Base-by-base conservation (phyloP, 2,113 vertebrate species). In the Sinocyclocheilus anophthalmus region DNA sequence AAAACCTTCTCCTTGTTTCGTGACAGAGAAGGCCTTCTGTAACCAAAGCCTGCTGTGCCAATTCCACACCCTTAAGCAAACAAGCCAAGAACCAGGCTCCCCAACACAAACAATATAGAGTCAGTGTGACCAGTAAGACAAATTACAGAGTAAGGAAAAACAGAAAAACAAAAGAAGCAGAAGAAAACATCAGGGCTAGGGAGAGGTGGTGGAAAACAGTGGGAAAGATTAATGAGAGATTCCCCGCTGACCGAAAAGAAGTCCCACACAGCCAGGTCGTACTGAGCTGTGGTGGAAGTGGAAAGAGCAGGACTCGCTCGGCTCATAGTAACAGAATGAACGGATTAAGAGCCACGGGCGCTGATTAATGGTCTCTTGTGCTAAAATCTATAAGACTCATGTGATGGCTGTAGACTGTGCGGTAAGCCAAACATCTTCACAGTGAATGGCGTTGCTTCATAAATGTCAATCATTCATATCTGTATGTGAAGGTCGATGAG, bases 91-190 rank as follows among this genome's bases (percentile, higher is more conserved):
- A 90, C 90, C 86, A 92, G 86, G 83, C 91, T 92, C 91, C 88
- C 88, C 92, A 93, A 92, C 91, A 90, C 91, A 93, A 93, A 94
- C 93, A 94, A 91, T 92, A 92, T 90, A 93, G 92, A 94, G 92
- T 92, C 93, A 92, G 89, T 90, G 93, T 94, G 93, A 94, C 92
- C 90, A 90, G 93, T 93, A 94, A 94, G 92, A 93, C 88, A 92
- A 94, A 94, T 94, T 92, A 92, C 91, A 86, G 16, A 57, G 16
- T 14, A 42, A 50, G 24, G 70, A 42, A 14, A n/a, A 50, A 50
- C 45, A 22, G 4, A 45, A 55, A 59, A 73, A 75, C 30, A 80
- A 72, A 79, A 50, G 30, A 72, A 76, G 42, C 45, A 85, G 59
- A 84, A 85, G 65, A 90, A 93, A 83, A 76, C 61, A 76, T 57